phyloP scores from a whole-genome alignment of 2,888 invertebrate species.

The Synanthedon myopaeformis region DNA sequence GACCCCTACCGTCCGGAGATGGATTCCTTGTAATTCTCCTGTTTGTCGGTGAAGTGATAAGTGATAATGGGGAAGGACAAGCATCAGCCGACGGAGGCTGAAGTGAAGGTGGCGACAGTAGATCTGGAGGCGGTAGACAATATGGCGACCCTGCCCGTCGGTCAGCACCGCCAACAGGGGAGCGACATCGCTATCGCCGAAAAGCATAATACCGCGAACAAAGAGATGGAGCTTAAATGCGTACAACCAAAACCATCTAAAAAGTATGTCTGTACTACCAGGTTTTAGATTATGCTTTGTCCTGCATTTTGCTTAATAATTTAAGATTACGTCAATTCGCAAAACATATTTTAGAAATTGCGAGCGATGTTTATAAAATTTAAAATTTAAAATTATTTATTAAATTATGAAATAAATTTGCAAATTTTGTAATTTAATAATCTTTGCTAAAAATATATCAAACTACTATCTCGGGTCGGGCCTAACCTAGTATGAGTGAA shows the following conservation, averaged over 20 bases:
- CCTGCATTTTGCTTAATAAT: no score
- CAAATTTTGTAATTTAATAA: no score
- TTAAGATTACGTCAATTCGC: no score
- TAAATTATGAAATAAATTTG: no score
- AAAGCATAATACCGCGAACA: constrained; percentile 85
- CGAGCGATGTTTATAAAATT: no score
- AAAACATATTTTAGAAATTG: no score
- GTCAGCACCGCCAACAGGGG: constrained; percentile 77
- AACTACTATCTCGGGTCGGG: no score
- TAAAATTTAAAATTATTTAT: no score
- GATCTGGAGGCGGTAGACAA: constrained; percentile 89
- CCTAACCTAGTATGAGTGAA: no score
- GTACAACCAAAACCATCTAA: constrained; percentile 87
- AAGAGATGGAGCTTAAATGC: constrained; percentile 89
- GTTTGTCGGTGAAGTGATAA: constrained; percentile 16
- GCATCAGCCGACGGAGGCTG: constrained; percentile 71
- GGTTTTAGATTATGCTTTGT: no score
- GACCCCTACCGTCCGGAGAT: constrained; percentile 32
- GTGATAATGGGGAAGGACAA: constrained; percentile 58
- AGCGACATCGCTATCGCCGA: constrained; percentile 81
- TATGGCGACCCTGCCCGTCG: constrained; percentile 90
- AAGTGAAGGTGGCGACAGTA: constrained; percentile 91
- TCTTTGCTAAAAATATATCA: no score
- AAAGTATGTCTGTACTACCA: constrained; percentile 70
- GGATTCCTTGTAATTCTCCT: constrained; percentile 22